Evolutionary conservation across 2,113 vertebrate species (phyloP).

Genomic region (Chaenogobius annularis): DNA sequence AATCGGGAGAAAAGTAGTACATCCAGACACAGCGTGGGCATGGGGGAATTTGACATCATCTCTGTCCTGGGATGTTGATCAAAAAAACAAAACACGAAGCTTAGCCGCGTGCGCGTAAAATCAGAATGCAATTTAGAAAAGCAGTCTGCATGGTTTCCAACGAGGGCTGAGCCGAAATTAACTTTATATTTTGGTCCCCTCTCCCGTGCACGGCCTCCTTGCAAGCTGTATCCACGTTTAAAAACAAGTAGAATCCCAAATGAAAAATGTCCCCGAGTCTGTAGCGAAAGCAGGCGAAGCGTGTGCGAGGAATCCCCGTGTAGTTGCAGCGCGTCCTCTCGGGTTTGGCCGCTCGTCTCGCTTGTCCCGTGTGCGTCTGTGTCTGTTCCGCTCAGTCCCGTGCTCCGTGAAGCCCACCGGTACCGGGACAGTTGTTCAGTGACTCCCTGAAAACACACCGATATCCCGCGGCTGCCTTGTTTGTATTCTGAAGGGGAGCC

Average conservation of each 20-base stretch:
- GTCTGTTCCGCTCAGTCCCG: conserved; percentile 33
- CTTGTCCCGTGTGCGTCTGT: conserved; percentile 59
- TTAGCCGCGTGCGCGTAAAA: conserved; percentile 22
- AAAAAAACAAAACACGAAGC: conserved; percentile 4
- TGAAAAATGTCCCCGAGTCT: conserved; percentile 32
- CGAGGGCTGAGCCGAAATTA: conserved; percentile 33
- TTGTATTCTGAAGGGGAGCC: conserved; percentile 33
- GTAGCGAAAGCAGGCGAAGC: not conserved
- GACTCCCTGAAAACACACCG: conserved; percentile 26
- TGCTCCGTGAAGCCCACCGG: not conserved
- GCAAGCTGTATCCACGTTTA: conserved; percentile 39
- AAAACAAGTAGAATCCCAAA: conserved; percentile 19
- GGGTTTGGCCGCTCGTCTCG: conserved; percentile 45
- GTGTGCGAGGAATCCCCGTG: conserved; percentile 36
- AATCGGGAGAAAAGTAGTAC: conserved; percentile 51
- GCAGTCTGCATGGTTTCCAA: conserved; percentile 54
- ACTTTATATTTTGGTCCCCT: conserved; percentile 25
- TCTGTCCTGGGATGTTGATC: conserved; percentile 5
- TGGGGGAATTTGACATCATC: conserved; percentile 45
- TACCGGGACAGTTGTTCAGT: not conserved
- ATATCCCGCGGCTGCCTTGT: conserved; percentile 42
- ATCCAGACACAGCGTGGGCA: conserved; percentile 49
- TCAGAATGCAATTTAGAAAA: conserved; percentile 37
- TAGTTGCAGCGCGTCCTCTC: conserved; percentile 48
- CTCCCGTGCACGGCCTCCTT: conserved; percentile 37